Conservation (phyloP, 2,888 invertebrate genomes). For the Himalopsyche anomala region DNA sequence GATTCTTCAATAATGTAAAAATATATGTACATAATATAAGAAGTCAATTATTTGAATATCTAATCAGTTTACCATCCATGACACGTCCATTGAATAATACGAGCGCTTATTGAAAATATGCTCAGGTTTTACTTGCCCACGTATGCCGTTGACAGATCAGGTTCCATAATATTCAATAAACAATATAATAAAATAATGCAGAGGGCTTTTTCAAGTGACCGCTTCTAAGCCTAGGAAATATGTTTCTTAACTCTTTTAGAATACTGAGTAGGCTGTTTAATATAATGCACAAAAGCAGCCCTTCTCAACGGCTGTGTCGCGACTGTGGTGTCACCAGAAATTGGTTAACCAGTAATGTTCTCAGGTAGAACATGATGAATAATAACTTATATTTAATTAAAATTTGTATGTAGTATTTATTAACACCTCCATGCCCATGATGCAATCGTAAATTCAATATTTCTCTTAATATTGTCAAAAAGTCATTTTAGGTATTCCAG, state of each 20-base stretch:
- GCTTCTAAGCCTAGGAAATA: slow-evolving; percentile 31
- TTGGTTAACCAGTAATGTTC: no score
- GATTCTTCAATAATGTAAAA: neutral
- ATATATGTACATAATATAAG: neutral
- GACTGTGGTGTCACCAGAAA: no score
- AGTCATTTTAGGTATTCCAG: no score
- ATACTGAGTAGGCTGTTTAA: slow-evolving; percentile 18
- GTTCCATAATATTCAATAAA: slow-evolving; percentile 43
- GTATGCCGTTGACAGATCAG: slow-evolving; percentile 42
- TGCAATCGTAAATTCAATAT: no score
- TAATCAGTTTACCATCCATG: neutral
- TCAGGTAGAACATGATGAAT: no score
- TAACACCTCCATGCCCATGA: no score
- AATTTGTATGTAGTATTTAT: no score
- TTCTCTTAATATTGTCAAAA: no score
- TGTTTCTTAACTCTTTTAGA: slow-evolving; percentile 22
- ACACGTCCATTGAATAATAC: neutral
- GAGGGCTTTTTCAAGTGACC: slow-evolving; percentile 37
- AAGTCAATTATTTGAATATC: neutral
- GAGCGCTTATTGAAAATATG: slow-evolving; percentile 17
- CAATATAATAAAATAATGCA: slow-evolving; percentile 34
- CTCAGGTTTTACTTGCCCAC: slow-evolving; percentile 33
- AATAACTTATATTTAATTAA: no score
- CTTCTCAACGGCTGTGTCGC: no score
- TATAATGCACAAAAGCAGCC: no score